Evolutionary conservation across 2,888 invertebrate genomes (phyloP).

Genomic region (Schrankia costaestrigalis): DNA sequence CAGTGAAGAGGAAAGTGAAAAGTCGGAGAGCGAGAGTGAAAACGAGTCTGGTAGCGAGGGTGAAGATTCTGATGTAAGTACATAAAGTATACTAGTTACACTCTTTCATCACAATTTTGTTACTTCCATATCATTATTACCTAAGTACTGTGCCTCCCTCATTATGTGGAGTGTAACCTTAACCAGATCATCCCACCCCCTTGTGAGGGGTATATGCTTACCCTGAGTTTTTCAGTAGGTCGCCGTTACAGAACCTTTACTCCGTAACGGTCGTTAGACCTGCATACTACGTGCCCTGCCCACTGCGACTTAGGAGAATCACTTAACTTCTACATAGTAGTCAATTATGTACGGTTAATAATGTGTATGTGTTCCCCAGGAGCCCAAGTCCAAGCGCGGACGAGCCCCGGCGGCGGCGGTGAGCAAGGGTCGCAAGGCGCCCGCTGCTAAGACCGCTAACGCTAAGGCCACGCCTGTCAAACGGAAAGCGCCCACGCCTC

Average conservation of each 20-base stretch:
- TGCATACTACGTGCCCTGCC: too few species aligned
- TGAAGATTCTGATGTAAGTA: constrained; percentile 74
- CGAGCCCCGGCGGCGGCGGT: constrained; percentile 53
- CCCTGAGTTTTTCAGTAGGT: too few species aligned
- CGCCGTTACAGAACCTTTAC: too few species aligned
- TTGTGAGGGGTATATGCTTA: too few species aligned
- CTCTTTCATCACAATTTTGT: background rate
- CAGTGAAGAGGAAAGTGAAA: constrained; percentile 76
- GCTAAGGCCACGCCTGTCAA: constrained; percentile 72
- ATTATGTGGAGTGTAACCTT: background rate
- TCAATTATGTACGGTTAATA: too few species aligned
- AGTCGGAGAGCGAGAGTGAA: constrained; percentile 73
- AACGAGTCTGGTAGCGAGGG: constrained; percentile 71
- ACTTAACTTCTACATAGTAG: too few species aligned
- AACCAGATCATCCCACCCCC: too few species aligned
- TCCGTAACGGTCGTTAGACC: too few species aligned
- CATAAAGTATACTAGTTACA: background rate
- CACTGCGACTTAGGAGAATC: too few species aligned
- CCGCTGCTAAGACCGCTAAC: constrained; percentile 54
- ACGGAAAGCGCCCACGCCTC: constrained; percentile 76
- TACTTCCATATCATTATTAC: background rate
- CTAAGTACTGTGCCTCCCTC: background rate
- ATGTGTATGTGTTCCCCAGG: constrained; percentile 36
- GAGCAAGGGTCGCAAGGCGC: constrained; percentile 61
- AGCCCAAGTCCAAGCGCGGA: constrained; percentile 73